A percentile compares a stretch with the other conserved stretches of the same genome.
Evolutionary conservation across 30 jellyfish, hydroid and myxozoan species (phyloP).

Genomic region (Phacellophora camtschatica): DNA sequence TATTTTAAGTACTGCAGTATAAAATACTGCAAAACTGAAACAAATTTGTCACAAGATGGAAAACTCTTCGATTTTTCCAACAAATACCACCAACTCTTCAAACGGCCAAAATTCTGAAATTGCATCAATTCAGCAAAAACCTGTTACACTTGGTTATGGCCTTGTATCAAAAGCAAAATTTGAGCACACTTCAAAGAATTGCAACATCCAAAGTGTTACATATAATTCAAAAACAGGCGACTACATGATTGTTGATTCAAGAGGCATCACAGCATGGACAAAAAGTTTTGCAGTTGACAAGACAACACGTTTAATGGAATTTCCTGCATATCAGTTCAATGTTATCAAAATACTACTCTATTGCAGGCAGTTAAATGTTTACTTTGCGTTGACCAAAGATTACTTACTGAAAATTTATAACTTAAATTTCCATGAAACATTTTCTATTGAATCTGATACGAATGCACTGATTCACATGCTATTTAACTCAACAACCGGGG

Average conservation of each 20-base stretch:
- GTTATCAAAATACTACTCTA: slow-evolving; percentile 48
- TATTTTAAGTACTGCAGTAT: no score
- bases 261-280: slow-evolving; percentile 80
- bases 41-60: no score
- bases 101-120: background rate
- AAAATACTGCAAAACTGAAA: no score
- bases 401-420: slow-evolving; percentile 61
- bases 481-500: slow-evolving; percentile 40
- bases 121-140: background rate
- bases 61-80: background rate
- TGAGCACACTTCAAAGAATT: slow-evolving; percentile 59
- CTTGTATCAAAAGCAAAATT: slow-evolving; percentile 35
- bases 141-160: slow-evolving; percentile 56
- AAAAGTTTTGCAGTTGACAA: slow-evolving; percentile 31
- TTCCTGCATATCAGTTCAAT: slow-evolving; percentile 67
- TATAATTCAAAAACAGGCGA: slow-evolving; percentile 77
- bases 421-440: slow-evolving; percentile 75
- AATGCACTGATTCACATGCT: slow-evolving; percentile 48
- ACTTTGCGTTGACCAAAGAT: slow-evolving; percentile 81
- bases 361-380: slow-evolving; percentile 58
- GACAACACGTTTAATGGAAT: slow-evolving; percentile 54
- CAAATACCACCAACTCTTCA: background rate
- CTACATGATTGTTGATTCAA: slow-evolving; percentile 72
- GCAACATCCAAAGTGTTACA: slow-evolving; percentile 70
- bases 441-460: slow-evolving; percentile 67